Conservation (phyloP, 2,113 vertebrate species). For the Quiscalus mexicanus region DNA sequence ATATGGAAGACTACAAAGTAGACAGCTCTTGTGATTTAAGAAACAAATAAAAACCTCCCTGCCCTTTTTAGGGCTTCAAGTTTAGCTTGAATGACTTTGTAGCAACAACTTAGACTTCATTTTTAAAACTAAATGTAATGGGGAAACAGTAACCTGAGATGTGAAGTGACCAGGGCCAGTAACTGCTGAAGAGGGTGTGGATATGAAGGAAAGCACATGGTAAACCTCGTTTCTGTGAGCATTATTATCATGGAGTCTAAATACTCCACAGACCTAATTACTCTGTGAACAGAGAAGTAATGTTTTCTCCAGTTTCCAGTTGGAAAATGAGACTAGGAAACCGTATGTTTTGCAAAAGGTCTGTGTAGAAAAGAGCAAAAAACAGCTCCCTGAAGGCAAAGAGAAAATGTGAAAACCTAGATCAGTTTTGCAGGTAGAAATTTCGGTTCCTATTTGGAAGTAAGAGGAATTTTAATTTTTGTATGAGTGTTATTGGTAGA, state of each 20-base stretch:
- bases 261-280: neutral
- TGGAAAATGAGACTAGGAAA: neutral
- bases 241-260: neutral
- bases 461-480: neutral
- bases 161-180: neutral
- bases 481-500: neutral
- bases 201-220: neutral
- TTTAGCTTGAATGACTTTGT: neutral
- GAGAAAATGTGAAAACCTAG: neutral
- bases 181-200: neutral
- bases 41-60: neutral
- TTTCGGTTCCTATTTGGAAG: neutral
- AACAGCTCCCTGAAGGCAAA: neutral
- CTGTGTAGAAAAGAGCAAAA: neutral
- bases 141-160: neutral
- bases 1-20: neutral
- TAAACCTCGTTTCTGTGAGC: neutral
- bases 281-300: neutral
- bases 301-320: neutral
- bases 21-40: neutral
- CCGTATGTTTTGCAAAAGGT: neutral
- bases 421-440: neutral
- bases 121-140: neutral
- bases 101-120: neutral
- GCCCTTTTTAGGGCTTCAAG: neutral